Conservation (phyloP, 2,888 invertebrate genomes). For the Drosophila ustulata region DNA sequence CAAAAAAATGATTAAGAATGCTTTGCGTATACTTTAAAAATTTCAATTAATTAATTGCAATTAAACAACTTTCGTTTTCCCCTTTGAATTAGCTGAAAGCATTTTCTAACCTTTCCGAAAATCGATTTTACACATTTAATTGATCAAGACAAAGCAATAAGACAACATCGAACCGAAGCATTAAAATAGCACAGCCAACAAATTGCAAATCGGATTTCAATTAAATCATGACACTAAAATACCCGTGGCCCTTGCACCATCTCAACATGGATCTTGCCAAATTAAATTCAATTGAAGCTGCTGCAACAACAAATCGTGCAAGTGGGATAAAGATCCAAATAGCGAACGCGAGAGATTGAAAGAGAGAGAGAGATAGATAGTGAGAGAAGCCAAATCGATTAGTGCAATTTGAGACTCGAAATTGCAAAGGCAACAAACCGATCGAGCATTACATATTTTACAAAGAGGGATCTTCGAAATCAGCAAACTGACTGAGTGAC, state of each 20-base stretch:
- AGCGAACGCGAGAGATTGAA: background rate
- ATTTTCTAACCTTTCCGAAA: constrained; percentile 32
- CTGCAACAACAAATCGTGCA: constrained; percentile 48
- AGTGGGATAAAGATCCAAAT: constrained; percentile 26
- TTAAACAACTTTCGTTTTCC: background rate
- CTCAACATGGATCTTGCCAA: constrained; percentile 53
- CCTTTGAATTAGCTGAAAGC: constrained; percentile 7
- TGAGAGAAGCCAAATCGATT: constrained; percentile 55
- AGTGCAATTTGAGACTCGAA: constrained; percentile 78
- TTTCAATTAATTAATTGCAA: background rate
- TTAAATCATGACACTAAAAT: constrained; percentile 79
- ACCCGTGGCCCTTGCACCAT: constrained; percentile 37
- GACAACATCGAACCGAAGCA: constrained; percentile 53
- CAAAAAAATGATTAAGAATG: too few relatives aligned
- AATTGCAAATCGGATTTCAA: constrained; percentile 69
- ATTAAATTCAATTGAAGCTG: constrained; percentile 76
- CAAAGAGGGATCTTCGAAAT: background rate
- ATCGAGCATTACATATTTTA: constrained; percentile 51
- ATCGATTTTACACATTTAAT: constrained; percentile 53
- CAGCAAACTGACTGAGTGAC: constrained; percentile 61
- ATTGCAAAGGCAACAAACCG: constrained; percentile 62
- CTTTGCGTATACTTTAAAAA: background rate
- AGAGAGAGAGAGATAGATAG: constrained; percentile 9
- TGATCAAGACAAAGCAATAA: constrained; percentile 28
- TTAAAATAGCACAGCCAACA: constrained; percentile 64